phyloP scores from a whole-genome alignment of 2,113 vertebrate genomes.

The Oxyruncus cristatus region DNA sequence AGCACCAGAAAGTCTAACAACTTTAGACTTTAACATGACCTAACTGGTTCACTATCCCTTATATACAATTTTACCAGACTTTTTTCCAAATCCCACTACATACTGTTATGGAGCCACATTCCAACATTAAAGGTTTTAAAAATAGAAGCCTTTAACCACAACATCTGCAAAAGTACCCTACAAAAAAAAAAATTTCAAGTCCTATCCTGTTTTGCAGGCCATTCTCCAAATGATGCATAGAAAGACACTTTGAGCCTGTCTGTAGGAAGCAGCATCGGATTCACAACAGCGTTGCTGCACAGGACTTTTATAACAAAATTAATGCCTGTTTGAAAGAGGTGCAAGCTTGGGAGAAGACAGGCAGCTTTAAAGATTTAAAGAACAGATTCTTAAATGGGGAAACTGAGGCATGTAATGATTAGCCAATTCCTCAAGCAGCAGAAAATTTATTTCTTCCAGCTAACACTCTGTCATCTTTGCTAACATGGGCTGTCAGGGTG shows the following conservation, averaged over 20 bases:
- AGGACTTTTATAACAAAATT: neutral
- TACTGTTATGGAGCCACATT: neutral
- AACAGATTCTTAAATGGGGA: neutral
- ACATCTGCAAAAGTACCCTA: neutral
- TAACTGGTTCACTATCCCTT: neutral
- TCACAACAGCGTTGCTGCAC: accelerated
- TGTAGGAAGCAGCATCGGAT: accelerated
- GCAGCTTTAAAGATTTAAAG: neutral
- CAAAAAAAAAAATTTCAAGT: neutral
- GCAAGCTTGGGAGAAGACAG: neutral
- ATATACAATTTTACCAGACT: neutral
- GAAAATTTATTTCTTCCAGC: neutral
- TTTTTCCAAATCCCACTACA: neutral
- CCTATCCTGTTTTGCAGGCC: neutral
- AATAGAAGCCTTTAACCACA: neutral
- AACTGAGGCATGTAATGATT: neutral
- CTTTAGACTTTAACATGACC: neutral
- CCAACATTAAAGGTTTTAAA: neutral
- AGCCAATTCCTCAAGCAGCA: neutral
- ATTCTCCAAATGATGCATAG: neutral
- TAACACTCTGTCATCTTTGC: neutral
- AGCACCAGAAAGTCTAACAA: neutral
- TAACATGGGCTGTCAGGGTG: accelerated
- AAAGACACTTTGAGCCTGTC: neutral
- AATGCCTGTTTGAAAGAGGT: neutral